phyloP scores from a whole-genome alignment of 2,797 vertebrate genomes.

The Eremophila alpestris region DNA sequence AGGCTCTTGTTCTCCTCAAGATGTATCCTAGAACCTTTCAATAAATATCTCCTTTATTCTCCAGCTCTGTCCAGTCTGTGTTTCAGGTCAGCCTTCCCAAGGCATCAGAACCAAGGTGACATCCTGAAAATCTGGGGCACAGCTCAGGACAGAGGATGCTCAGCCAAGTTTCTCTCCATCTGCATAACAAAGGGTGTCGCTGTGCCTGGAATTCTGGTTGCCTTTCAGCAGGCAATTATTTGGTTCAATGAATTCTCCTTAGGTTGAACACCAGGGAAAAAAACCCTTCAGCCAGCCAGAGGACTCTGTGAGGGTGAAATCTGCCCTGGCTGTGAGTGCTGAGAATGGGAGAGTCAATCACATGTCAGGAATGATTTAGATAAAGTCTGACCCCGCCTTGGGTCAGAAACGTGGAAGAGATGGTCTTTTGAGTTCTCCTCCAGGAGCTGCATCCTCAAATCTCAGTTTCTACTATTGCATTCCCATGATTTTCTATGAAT shows the following conservation, averaged over 20 bases:
- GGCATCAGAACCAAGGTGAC: too few species aligned
- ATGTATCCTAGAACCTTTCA: too few species aligned
- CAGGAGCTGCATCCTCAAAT: background rate
- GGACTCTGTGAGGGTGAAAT: background rate
- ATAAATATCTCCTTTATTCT: too few species aligned
- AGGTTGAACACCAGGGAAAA: background rate
- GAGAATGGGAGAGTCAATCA: conserved; percentile 16
- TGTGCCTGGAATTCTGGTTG: background rate
- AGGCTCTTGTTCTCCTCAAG: too few species aligned
- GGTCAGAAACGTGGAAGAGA: background rate
- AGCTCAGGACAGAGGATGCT: background rate
- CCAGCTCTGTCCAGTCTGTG: too few species aligned
- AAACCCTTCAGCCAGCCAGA: background rate
- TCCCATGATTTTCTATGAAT: conserved; percentile 49
- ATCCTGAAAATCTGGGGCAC: background rate
- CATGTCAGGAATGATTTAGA: background rate
- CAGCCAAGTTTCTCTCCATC: background rate
- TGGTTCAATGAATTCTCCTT: background rate
- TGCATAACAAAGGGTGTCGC: background rate
- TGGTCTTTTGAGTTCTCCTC: background rate
- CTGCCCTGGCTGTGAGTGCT: background rate
- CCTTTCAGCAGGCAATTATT: background rate
- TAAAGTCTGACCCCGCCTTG: background rate
- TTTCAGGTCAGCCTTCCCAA: too few species aligned
- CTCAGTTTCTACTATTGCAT: background rate